A percentile compares a stretch with the other conserved stretches of the same genome.
Evolutionary conservation across 2,113 vertebrate genomes (phyloP).

Genomic region (Brienomyrus brachyistius): DNA sequence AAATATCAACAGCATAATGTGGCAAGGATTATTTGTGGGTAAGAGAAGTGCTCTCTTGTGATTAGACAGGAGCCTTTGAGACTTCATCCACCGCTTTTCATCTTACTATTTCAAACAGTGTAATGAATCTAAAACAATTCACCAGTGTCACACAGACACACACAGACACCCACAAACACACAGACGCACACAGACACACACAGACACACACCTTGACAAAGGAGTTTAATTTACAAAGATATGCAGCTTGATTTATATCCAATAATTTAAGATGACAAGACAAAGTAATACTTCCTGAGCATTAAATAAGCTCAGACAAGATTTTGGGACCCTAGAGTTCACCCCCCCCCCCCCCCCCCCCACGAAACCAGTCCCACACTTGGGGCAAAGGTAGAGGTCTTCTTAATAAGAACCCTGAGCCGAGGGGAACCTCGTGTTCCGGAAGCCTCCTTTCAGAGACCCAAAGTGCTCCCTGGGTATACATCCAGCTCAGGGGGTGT

Average conservation of each 20-base stretch:
- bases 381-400: not conserved
- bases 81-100: not conserved
- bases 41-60: conserved; percentile 18
- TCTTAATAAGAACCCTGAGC: not conserved
- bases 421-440: not conserved
- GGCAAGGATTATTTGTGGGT: conserved; percentile 19
- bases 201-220: not conserved
- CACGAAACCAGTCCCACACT: not conserved
- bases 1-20: conserved; percentile 33
- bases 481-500: not conserved
- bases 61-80: conserved; percentile 20
- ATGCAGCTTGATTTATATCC: not conserved
- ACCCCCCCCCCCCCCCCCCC: too few relatives aligned
- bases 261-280: not conserved
- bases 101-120: not conserved
- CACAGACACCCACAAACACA: not conserved
- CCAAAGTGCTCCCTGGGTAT: not conserved
- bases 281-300: not conserved
- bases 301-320: conserved; percentile 2
- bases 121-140: conserved; percentile 24
- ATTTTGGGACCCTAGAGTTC: not conserved
- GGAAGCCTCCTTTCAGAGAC: not conserved
- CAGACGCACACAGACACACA: not conserved
- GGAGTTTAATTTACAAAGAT: conserved; percentile 3
- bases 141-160: not conserved